Base-by-base conservation (phyloP, 2,888 invertebrate genomes). In the Drosophila cyrtoloma region DNA sequence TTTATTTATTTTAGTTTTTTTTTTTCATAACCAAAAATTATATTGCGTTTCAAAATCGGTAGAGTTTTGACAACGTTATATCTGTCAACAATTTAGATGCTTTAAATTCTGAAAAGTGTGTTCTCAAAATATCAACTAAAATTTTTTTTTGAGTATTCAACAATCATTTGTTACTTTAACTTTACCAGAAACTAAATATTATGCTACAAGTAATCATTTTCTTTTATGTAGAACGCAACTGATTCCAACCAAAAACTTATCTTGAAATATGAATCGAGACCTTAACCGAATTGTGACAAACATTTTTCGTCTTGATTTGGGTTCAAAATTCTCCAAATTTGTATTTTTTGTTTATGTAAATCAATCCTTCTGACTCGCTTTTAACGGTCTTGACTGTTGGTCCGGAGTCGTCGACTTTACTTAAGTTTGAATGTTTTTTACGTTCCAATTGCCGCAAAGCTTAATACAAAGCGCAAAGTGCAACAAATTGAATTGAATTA, bases 401-500 rank as follows among this genome's bases (percentile, higher is more conserved):
- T 22, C 26, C 7, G 47, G 26, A 26, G 47, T 26, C 16, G 26
- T 47, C 47, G 26, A 26, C 47, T 47, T 47, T 47, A 26, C 16
- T 26, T 26, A 26, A 47, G 47, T 47, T 47, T 47, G 16, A 47
- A 47, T 22, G 22, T 47, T 4, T 47, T 42, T 12, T 42, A 47
- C 10, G 22, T 47, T 22, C 1, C 44, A 47, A 47, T 47, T 47
- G 44, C 14, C 35, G 7, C 28, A 30, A 6, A 26, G 3, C n/a
- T 52, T 66, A 63, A 52, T 53, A 22, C 63, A 30, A 19, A 35
- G 30, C 37, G 22, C 28, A 30, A 16, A 47, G 47, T n/a, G 42
- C n/a, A 42, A n/a, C 42, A 42, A 42, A n/a, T 42, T 56, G 22
- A 72, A 51, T 68, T 59, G 71, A 69, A 51, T 69, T 56, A 53